Percentiles rank a stretch among this genome's conserved stretches.
phyloP scores from a whole-genome alignment of 2,113 vertebrate genomes.

The Phyllopteryx taeniolatus region DNA sequence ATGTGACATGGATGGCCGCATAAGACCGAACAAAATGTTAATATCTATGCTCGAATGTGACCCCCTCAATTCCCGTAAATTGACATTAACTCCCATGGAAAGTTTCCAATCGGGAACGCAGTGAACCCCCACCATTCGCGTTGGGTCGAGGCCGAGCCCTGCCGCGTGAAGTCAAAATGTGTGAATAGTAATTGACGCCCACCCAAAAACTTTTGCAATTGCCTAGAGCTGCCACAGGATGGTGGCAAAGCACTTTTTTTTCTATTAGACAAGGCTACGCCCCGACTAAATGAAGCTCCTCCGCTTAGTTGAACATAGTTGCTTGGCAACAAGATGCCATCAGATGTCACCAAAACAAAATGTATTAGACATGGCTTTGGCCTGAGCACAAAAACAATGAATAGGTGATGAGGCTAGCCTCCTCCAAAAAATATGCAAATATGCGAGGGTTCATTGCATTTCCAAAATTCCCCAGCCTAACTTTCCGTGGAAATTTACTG shows the following conservation, averaged over 20 bases:
- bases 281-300: neutral
- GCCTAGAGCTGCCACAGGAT: neutral
- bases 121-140: neutral
- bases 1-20: neutral
- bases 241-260: neutral
- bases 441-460: neutral
- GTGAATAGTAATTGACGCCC: neutral
- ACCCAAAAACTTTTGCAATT: neutral
- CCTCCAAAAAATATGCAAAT: no score
- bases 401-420: no score
- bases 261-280: no score
- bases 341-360: no score
- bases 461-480: neutral
- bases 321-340: no score
- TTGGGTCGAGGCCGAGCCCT: no score
- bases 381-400: no score
- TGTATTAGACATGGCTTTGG: neutral
- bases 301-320: neutral
- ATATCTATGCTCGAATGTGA: no score
- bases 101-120: neutral
- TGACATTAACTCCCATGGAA: neutral
- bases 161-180: neutral
- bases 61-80: neutral
- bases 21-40: no score
- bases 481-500: neutral